A percentile compares a stretch with the other conserved stretches of the same genome.
phyloP scores from a whole-genome alignment of 2,888 invertebrate genomes.

The Flabesymbios commensalis region DNA sequence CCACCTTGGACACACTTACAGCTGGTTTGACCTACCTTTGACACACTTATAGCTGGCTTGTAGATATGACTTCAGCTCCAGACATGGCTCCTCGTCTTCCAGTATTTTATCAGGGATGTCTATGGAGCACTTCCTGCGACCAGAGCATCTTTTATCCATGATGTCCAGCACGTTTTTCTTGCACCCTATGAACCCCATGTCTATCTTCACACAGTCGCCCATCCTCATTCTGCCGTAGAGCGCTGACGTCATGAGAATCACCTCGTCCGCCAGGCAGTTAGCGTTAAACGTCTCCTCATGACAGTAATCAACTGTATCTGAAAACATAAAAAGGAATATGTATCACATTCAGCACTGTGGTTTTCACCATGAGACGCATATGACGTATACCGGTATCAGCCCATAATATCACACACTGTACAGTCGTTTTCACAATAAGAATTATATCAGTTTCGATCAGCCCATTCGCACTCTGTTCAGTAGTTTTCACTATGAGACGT shows the following conservation, averaged over 20 bases:
- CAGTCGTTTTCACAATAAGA: no score
- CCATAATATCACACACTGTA: no score
- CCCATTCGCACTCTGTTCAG: no score
- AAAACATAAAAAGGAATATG: no score
- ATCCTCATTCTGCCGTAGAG: slow-evolving; percentile 30
- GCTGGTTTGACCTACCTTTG: slow-evolving; percentile 26
- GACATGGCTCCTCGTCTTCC: slow-evolving; percentile 24
- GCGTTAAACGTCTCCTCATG: not conserved
- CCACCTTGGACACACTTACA: no score
- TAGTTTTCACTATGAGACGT: no score
- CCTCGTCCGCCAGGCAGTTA: not conserved
- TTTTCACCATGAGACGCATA: no score
- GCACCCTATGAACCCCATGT: slow-evolving; percentile 33
- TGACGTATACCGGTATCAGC: no score
- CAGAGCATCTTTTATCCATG: slow-evolving; percentile 29
- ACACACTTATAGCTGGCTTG: slow-evolving; percentile 28
- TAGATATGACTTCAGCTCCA: slow-evolving; percentile 30
- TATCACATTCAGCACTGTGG: no score
- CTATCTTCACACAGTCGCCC: slow-evolving; percentile 25
- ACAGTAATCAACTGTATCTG: no score
- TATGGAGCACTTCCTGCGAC: slow-evolving; percentile 22
- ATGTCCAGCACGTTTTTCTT: slow-evolving; percentile 22
- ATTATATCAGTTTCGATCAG: no score
- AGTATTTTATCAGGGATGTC: slow-evolving; percentile 19
- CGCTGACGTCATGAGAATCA: slow-evolving; percentile 12